Conservation (phyloP, 1,140 invertebrate genomes). For the Macrostomum lignano region DNA sequence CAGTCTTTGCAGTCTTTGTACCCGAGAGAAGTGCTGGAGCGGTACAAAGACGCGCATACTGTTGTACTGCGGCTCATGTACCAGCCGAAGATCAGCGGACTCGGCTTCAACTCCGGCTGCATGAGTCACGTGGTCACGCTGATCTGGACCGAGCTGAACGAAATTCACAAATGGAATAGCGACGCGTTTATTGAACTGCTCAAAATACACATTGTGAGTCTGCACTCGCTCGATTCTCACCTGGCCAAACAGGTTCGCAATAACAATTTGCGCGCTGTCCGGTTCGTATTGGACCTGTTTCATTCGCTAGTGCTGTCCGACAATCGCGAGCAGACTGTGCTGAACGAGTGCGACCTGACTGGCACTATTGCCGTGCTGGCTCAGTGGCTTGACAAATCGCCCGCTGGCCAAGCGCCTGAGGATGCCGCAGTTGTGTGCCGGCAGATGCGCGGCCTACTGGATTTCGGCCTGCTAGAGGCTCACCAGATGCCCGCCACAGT, state of each 20-base stretch:
- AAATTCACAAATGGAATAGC: conserved; percentile 7
- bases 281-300: conserved; percentile 3
- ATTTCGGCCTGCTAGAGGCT: conserved; percentile 13
- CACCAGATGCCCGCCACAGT: too few relatives aligned
- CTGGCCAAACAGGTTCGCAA: conserved; percentile 44
- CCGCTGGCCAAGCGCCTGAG: too few relatives aligned
- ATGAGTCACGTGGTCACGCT: neutral
- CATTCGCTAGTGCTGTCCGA: neutral
- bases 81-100: neutral
- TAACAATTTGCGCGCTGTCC: conserved; percentile 37
- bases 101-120: too few relatives aligned
- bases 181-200: conserved; percentile 5
- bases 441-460: conserved; percentile 13
- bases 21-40: conserved; percentile 5
- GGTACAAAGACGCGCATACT: conserved; percentile 5
- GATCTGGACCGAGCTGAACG: neutral
- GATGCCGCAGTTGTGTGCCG: too few relatives aligned
- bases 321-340: conserved; percentile 4
- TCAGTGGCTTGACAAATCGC: too few relatives aligned
- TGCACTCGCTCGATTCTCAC: conserved; percentile 28
- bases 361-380: conserved; percentile 2
- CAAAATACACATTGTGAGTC: conserved; percentile 3
- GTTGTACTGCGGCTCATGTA: neutral
- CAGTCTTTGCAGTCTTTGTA: too few relatives aligned
- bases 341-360: conserved; percentile 5